phyloP scores from a whole-genome alignment of 2,888 invertebrate genomes.

The Cantharis nigra region DNA sequence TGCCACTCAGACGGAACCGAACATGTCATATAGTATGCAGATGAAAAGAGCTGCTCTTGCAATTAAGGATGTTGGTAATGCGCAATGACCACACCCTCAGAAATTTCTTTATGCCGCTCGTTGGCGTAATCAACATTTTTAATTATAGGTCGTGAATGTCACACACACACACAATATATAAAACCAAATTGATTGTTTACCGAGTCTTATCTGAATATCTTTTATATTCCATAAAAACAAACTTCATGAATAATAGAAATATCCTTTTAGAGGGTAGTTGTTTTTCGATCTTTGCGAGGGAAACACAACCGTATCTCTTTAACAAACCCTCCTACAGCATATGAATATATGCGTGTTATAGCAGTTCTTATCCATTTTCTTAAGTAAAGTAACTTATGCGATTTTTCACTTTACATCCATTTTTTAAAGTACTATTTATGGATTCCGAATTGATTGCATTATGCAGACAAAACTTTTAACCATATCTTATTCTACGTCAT shows the following conservation, averaged over 20 bases:
- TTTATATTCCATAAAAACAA: slow-evolving; percentile 41
- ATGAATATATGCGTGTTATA: slow-evolving; percentile 33
- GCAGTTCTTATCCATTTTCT: slow-evolving; percentile 43
- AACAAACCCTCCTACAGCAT: slow-evolving; percentile 31
- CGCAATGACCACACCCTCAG: slow-evolving; percentile 34
- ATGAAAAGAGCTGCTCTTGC: slow-evolving; percentile 43
- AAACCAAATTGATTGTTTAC: slow-evolving; percentile 37
- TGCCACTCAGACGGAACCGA: slow-evolving; percentile 54
- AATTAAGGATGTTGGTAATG: slow-evolving; percentile 45
- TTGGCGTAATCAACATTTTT: slow-evolving; percentile 31
- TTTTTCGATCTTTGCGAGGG: slow-evolving; percentile 36
- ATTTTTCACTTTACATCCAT: slow-evolving; percentile 46
- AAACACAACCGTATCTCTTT: slow-evolving; percentile 29
- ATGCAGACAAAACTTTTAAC: slow-evolving; percentile 4
- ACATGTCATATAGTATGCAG: slow-evolving; percentile 50
- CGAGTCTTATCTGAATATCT: slow-evolving; percentile 37
- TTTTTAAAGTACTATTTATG: slow-evolving; percentile 38
- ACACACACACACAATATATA: slow-evolving; percentile 26
- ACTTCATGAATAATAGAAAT: slow-evolving; percentile 42
- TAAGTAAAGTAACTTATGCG: slow-evolving; percentile 43
- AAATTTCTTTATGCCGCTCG: slow-evolving; percentile 33
- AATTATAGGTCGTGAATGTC: slow-evolving; percentile 31
- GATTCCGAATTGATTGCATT: slow-evolving; percentile 39
- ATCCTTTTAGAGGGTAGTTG: slow-evolving; percentile 40
- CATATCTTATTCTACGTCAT: neutral